A percentile compares a stretch with the other conserved stretches of the same genome.
Evolutionary conservation across 2,113 vertebrate genomes (phyloP).

Genomic region (Psammodynastes pulverulentus): DNA sequence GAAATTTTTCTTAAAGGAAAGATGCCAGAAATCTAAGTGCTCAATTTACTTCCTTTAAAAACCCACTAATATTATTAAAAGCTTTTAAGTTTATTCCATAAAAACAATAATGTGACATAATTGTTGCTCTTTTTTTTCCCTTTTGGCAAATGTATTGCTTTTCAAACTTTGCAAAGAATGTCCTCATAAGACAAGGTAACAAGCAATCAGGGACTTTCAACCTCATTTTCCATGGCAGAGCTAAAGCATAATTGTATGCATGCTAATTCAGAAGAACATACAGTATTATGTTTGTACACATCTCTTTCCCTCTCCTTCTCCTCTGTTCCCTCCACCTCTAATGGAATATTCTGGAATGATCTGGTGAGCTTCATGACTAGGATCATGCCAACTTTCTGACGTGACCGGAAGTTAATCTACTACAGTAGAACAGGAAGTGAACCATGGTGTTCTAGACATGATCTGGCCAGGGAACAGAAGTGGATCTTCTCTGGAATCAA

Average conservation of each 20-base stretch:
- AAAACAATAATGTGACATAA: not conserved
- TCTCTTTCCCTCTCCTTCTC: not conserved
- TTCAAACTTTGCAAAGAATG: not conserved
- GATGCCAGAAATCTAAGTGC: slow-evolving; percentile 26
- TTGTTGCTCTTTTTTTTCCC: not conserved
- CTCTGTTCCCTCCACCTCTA: fast-evolving
- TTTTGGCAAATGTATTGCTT: not conserved
- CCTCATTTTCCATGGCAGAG: not conserved
- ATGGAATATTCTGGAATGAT: not conserved
- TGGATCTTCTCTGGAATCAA: not conserved
- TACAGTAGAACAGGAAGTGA: not conserved
- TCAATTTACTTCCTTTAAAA: not conserved
- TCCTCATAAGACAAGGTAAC: not conserved
- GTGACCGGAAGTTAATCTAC: not conserved
- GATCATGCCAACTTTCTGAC: not conserved
- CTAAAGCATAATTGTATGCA: not conserved
- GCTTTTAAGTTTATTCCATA: not conserved
- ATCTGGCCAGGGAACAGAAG: not conserved
- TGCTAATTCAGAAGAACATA: not conserved
- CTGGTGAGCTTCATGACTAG: not conserved
- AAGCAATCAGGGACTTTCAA: not conserved
- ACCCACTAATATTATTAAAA: slow-evolving; percentile 17
- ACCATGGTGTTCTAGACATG: not conserved
- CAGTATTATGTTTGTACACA: not conserved
- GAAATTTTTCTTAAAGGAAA: slow-evolving; percentile 25